These are phyloP conservation scores for Carpatolechia fugitivella DNA, from an alignment of 2,888 invertebrate species.

Conservation along the genomic window DNA sequence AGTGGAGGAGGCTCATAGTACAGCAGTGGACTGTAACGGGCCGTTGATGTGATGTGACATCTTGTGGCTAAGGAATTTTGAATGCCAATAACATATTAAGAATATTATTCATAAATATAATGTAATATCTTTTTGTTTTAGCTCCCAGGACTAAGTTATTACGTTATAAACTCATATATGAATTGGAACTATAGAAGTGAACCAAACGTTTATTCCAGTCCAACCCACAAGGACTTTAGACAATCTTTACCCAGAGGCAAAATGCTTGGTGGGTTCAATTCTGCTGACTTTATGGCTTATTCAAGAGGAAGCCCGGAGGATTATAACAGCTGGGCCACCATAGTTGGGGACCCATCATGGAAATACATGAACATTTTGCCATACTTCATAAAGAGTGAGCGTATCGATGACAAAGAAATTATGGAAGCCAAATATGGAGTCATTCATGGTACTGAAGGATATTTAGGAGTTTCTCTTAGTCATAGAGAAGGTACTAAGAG, in stretches of 20 bases:
- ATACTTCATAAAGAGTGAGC: slow-evolving; percentile 71
- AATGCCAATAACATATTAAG: no score
- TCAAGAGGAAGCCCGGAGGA: slow-evolving; percentile 31
- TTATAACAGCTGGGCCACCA: slow-evolving; percentile 65
- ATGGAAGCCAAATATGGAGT: slow-evolving; percentile 21
- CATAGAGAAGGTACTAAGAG: slow-evolving; percentile 24
- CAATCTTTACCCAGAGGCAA: slow-evolving; percentile 27
- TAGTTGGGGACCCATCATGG: slow-evolving; percentile 70
- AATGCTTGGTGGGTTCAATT: slow-evolving; percentile 33
- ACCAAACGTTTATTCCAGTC: slow-evolving; percentile 18
- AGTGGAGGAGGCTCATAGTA: no score
- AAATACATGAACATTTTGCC: slow-evolving; percentile 66
- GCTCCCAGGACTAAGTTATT: slow-evolving; percentile 20
- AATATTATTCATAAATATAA: no score
- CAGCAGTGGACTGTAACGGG: no score
- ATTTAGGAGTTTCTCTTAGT: slow-evolving; percentile 49
- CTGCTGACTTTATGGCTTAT: slow-evolving; percentile 31
- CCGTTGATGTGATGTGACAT: no score
- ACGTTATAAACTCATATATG: slow-evolving; percentile 12
- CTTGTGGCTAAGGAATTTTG: no score
- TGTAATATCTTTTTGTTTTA: slow-evolving; percentile 1
- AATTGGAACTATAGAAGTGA: slow-evolving; percentile 32
- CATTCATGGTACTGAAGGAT: slow-evolving; percentile 56
- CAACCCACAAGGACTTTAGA: slow-evolving; percentile 19
- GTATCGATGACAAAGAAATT: slow-evolving; percentile 32